phyloP scores from a whole-genome alignment of 2,113 vertebrate genomes.

The Poeciliopsis turrubarensis region DNA sequence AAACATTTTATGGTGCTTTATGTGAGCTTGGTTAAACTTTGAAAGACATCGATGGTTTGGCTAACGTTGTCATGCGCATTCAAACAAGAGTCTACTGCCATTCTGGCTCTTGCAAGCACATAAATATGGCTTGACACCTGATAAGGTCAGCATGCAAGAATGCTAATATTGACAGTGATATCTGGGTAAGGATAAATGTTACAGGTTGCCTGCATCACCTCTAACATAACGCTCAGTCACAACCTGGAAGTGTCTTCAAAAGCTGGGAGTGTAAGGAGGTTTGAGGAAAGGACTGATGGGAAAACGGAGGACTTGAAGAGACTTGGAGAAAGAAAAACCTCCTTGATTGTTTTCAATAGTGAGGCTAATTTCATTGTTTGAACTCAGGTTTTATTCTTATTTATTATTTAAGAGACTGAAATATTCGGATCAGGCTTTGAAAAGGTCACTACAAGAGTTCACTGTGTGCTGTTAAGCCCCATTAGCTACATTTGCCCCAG shows the following conservation, averaged over 20 bases:
- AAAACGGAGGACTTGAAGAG: not conserved
- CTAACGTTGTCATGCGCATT: not conserved
- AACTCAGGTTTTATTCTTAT: not conserved
- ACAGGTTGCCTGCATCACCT: not conserved
- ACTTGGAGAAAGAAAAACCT: not conserved
- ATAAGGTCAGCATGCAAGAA: constrained; percentile 6
- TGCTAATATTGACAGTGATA: not conserved
- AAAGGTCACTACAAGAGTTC: not conserved
- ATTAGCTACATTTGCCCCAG: too few species aligned
- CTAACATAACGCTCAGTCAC: not conserved
- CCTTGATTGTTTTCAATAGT: too few species aligned
- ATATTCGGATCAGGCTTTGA: not conserved
- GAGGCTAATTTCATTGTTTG: not conserved
- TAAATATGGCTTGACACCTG: constrained; percentile 8
- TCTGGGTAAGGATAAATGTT: not conserved
- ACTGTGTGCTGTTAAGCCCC: too few species aligned
- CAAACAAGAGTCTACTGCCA: not conserved
- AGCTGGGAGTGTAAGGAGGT: too few species aligned
- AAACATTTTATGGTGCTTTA: not conserved
- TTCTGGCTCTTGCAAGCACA: not conserved
- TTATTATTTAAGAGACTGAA: not conserved
- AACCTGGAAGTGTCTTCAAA: not conserved
- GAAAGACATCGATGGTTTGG: not conserved
- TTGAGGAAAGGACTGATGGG: not conserved
- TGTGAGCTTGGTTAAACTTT: constrained; percentile 1